Conservation (phyloP, 2,797 vertebrate species). For the Lagodon rhomboides region DNA sequence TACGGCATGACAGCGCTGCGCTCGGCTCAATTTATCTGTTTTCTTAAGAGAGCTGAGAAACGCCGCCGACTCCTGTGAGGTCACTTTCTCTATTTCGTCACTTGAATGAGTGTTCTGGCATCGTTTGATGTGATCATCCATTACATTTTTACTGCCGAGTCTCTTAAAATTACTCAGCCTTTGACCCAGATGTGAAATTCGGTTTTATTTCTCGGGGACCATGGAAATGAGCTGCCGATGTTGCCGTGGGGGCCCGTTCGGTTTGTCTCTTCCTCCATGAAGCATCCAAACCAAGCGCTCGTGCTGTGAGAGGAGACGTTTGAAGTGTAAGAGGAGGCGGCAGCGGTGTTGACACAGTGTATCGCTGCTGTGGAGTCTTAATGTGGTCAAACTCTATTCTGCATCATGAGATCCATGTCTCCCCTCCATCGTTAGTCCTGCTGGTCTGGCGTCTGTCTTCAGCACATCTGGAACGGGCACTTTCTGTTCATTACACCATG, state of each 20-base stretch:
- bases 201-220: constrained; percentile 30
- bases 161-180: constrained; percentile 36
- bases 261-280: constrained; percentile 8
- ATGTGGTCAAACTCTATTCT: constrained; percentile 1
- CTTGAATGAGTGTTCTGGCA: constrained; percentile 27
- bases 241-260: constrained; percentile 14
- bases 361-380: neutral
- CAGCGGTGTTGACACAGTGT: neutral
- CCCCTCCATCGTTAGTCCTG: constrained; percentile 23
- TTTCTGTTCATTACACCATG: constrained; percentile 33
- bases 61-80: neutral
- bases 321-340: neutral
- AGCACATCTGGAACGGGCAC: constrained; percentile 43
- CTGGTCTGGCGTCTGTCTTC: constrained; percentile 36
- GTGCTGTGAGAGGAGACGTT: neutral
- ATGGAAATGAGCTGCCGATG: constrained; percentile 17
- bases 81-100: constrained; percentile 32
- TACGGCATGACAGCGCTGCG: neutral
- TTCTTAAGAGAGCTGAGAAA: constrained; percentile 9
- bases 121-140: constrained; percentile 12
- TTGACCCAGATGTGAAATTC: constrained; percentile 47
- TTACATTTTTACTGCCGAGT: constrained; percentile 15
- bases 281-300: neutral
- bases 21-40: neutral
- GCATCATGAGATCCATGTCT: neutral